Evolutionary conservation across 1,140 invertebrate genomes (phyloP).

Genomic region (Brachionus paranguensis): DNA sequence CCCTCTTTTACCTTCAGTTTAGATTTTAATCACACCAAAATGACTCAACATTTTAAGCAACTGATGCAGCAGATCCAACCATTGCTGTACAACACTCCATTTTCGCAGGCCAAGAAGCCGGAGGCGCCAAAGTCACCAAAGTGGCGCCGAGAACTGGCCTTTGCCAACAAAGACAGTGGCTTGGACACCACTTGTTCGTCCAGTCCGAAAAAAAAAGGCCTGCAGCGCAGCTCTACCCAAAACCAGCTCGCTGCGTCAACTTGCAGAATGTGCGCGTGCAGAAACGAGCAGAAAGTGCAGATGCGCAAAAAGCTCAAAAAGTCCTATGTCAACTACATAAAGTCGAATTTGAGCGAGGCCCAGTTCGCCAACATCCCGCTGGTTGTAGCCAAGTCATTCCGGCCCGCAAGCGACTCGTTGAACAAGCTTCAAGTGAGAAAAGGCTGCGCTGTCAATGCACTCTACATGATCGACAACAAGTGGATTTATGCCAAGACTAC

Average conservation of each 20-base stretch:
- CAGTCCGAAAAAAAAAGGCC: neutral
- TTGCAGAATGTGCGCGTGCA: neutral
- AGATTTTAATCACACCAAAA: neutral
- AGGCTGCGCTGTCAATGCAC: neutral
- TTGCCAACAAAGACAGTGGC: neutral
- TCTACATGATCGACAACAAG: constrained; percentile 27
- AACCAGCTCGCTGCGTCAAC: neutral
- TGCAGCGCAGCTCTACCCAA: neutral
- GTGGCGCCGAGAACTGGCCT: neutral
- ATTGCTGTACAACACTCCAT: neutral
- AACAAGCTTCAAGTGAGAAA: neutral
- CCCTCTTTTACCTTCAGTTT: neutral
- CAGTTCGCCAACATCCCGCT: constrained; percentile 30
- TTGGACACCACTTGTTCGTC: neutral
- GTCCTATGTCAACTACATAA: neutral
- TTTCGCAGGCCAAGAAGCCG: neutral
- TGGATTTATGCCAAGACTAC: constrained; percentile 20
- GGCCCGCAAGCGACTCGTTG: neutral
- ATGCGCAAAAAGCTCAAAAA: constrained; percentile 16
- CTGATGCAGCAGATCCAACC: neutral
- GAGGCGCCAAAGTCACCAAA: neutral
- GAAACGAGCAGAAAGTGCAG: neutral
- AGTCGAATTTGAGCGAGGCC: neutral
- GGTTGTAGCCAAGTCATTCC: constrained; percentile 4
- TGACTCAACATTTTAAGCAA: neutral